Percentiles rank a stretch among this genome's conserved stretches.
Conservation (phyloP, 2,113 vertebrate genomes). For the Columba janthina region DNA sequence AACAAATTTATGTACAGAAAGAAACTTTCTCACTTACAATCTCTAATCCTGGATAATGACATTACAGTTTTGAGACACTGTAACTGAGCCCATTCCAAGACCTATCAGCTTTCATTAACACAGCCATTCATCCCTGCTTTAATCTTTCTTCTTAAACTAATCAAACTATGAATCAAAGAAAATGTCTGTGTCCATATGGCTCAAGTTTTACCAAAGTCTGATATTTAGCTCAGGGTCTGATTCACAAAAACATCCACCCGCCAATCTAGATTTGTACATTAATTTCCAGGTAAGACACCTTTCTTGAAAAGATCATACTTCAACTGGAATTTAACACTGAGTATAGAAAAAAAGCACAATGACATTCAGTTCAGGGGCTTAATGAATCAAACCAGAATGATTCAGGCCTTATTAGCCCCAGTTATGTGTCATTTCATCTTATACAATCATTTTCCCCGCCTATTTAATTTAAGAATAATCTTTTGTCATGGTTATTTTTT, state of each 20-base stretch:
- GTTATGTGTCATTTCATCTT: background rate
- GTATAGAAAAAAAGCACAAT: background rate
- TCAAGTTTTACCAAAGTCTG: background rate
- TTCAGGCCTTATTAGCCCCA: background rate
- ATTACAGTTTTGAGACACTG: slow-evolving; percentile 13
- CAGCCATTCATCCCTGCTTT: slow-evolving; percentile 8
- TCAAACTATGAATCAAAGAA: slow-evolving; percentile 30
- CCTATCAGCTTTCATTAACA: slow-evolving; percentile 42
- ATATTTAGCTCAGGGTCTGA: background rate
- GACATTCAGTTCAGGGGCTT: background rate
- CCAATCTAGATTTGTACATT: background rate
- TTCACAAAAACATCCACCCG: background rate
- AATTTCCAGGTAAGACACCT: background rate
- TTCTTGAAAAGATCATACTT: background rate
- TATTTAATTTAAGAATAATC: slow-evolving; percentile 25
- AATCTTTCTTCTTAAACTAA: slow-evolving; percentile 36
- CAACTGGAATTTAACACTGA: background rate
- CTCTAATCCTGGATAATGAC: background rate
- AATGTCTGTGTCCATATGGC: background rate
- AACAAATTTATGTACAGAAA: background rate
- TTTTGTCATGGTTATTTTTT: background rate
- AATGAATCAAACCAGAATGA: slow-evolving; percentile 25
- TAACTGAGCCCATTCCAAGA: slow-evolving; percentile 4
- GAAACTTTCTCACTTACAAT: background rate
- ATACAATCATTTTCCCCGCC: background rate